phyloP scores from a whole-genome alignment of 2,113 vertebrate genomes.

The Anolis carolinensis region DNA sequence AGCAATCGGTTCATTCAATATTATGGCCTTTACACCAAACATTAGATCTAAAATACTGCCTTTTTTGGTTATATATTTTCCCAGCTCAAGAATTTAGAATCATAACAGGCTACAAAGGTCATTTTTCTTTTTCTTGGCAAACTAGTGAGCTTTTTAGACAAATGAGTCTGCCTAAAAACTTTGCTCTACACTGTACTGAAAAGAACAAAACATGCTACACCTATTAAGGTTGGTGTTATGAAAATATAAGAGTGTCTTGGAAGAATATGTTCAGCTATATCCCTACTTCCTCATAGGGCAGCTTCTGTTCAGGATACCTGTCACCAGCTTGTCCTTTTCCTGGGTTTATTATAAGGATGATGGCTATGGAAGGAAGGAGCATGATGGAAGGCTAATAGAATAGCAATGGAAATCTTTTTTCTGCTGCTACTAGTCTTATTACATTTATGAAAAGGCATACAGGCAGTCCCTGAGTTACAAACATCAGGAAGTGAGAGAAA shows the following conservation, averaged over 20 bases:
- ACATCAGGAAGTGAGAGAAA: too few relatives aligned
- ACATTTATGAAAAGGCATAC: background rate
- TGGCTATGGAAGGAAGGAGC: background rate
- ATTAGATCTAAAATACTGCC: slow-evolving; percentile 19
- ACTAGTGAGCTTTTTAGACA: background rate
- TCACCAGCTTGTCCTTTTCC: too few relatives aligned
- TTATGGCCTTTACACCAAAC: slow-evolving; percentile 28
- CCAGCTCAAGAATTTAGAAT: slow-evolving; percentile 17
- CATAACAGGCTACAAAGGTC: slow-evolving; percentile 8
- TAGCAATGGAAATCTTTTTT: background rate
- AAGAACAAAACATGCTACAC: background rate
- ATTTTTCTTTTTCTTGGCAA: background rate
- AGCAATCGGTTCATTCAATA: slow-evolving; percentile 49
- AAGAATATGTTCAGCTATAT: background rate
- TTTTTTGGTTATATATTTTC: slow-evolving; percentile 27
- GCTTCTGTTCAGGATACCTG: background rate
- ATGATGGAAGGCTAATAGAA: background rate
- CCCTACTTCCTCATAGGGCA: background rate
- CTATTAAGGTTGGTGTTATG: background rate
- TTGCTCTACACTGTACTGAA: slow-evolving; percentile 30
- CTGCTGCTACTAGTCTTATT: background rate
- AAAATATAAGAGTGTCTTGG: too few relatives aligned
- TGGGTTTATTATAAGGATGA: background rate
- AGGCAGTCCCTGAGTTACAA: too few relatives aligned
- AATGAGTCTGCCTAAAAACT: slow-evolving; percentile 22